Evolutionary conservation across 2,113 vertebrate species (phyloP).

Genomic region (Peromyscus leucopus): DNA sequence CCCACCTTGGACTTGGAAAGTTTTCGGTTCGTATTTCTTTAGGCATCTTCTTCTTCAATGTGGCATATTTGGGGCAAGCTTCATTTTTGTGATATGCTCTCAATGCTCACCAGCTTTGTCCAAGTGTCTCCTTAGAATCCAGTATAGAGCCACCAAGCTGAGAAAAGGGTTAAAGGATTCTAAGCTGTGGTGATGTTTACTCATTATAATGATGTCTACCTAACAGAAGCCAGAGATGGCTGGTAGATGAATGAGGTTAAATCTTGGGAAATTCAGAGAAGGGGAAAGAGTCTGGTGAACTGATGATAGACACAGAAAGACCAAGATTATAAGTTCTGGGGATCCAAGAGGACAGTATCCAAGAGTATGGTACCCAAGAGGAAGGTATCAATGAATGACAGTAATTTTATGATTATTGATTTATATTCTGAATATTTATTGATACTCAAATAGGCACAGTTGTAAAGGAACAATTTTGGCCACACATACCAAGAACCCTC

Average conservation of each 20-base stretch:
- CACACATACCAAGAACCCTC: neutral
- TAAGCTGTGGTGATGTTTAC: neutral
- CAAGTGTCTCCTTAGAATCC: neutral
- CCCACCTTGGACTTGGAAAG: neutral
- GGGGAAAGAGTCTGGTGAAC: neutral
- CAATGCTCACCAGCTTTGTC: neutral
- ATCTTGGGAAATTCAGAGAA: neutral
- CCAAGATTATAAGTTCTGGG: neutral
- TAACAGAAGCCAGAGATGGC: neutral
- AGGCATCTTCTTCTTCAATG: neutral
- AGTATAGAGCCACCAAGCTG: neutral
- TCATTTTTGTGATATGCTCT: neutral
- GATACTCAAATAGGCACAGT: neutral
- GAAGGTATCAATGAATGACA: neutral
- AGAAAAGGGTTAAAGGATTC: neutral
- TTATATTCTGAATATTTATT: neutral
- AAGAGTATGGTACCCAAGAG: neutral
- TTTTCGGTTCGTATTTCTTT: neutral
- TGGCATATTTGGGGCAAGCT: no score
- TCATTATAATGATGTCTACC: neutral
- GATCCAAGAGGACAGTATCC: neutral
- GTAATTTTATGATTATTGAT: neutral
- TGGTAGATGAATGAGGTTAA: neutral
- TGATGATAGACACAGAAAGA: neutral
- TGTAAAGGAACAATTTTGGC: neutral